Evolutionary conservation across 1,140 invertebrate species (phyloP), one percentile per base, ranked within the genome.

Genomic region (Ladona fulva): DNA sequence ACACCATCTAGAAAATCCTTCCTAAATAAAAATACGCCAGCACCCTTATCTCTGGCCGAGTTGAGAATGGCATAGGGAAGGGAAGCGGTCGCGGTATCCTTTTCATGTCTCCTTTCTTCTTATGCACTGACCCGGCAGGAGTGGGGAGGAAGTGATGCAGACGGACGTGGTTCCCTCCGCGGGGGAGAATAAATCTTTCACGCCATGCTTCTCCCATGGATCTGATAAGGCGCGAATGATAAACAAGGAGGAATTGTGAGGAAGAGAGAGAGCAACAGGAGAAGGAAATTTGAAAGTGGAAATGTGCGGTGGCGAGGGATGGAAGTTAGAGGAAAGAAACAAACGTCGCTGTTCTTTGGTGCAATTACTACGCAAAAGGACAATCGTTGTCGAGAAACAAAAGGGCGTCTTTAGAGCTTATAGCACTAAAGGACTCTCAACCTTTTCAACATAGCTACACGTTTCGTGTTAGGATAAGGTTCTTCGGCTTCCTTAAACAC

Each of bases 111-210:
- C 52, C 52, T 66, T 66, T 66, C 14, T 66, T 66, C 52, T 66
- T 66, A 66, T 66, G 52, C 52, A 66, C 3, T 66, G 52, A 66
- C 52, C 52, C 52, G 52, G 52, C 12, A 12, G 14, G 44, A 11
- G 44, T 19, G 16, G 16, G 52, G 14, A 66, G 52, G 52, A 66
- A 66, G 52, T 12, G 3, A 66, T 16, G 52, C 52, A 22, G 29
- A 37, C 52, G n/a, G 52, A 66, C 52, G 52, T 22, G 52, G 52
- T 52, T 52, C 44, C n/a, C 52, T 66, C 52, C n/a, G n/a, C 16
- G n/a, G 52, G n/a, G n/a, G 52, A 66, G 52, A 3, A 66, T 66
- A 66, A 66, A 66, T 66, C 52, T 66, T 66, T 66, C 52, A 66
- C 52, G 52, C 52, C 52, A 19, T 66, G 52, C 12, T 66, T 66